Base-by-base conservation (phyloP, 2,888 invertebrate species). In the Folsomia manolachei region DNA sequence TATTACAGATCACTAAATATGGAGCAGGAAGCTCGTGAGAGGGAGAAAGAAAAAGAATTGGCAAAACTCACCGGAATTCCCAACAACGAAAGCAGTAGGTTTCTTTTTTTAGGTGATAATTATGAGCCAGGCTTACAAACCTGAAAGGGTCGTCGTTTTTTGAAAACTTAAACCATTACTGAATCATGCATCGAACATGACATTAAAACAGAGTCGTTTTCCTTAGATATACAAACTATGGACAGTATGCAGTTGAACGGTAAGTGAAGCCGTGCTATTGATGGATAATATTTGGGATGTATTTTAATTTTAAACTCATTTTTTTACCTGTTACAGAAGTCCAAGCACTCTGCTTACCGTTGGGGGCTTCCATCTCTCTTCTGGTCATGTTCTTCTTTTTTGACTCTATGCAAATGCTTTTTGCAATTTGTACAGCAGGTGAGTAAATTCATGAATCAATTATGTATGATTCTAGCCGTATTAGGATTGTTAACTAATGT, bases 341-440 rank as follows among this genome's bases (percentile, higher is more conserved):
- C n/a, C n/a, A 66, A 52, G 97, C 97, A 81, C 88, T 97, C 82
- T 96, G 97, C 86, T 89, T 97, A 84, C 97, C 97, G 72, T 87
- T 95, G 78, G 96, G 96, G 82, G 97, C 97, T 81, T 97, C 97
- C 77, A 91, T 96, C 82, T 97, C 97, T 75, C 88, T 97, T 78
- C 90, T 97, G 75, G 90, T 97, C 82, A 97, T 97, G 97, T 97
- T 97, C 86, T 96, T 97, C 88, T 97, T 97, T 87, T 97, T 97
- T 84, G 97, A 97, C 86, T 97, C 97, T 71, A 95, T 97, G 92
- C 97, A 97, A 87, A 93, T 94, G 88, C 89, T 91, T 81, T 96
- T 91, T 87, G 96, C 93, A 78, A 94, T 97, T 82, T 97, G 96
- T 84, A 97, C 97, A 82, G 97, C 97, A 83, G 94, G 97, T 97